A percentile compares a stretch with the other conserved stretches of the same genome.
Conservation (phyloP, 2,113 vertebrate species). For the Holacanthus passer region DNA sequence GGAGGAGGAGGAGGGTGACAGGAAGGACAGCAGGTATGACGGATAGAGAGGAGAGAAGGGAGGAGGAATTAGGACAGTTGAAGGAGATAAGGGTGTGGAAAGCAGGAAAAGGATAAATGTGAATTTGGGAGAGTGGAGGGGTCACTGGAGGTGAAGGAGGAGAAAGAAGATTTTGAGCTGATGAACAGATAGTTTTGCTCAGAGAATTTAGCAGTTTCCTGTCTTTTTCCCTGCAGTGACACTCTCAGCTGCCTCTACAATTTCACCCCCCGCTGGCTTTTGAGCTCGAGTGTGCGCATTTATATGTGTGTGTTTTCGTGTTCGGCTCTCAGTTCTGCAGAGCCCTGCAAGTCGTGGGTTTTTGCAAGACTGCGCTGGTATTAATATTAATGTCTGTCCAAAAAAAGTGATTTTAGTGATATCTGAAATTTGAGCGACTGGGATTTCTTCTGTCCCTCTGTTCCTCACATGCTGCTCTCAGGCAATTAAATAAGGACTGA, state of each 20-base stretch:
- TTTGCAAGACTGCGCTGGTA: slow-evolving; percentile 39
- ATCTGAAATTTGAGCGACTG: slow-evolving; percentile 8
- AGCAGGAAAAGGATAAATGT: no score
- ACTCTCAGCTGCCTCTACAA: no score
- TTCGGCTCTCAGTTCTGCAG: slow-evolving; percentile 27
- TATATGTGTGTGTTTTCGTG: slow-evolving; percentile 29
- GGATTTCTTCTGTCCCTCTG: neutral
- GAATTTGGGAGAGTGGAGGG: no score
- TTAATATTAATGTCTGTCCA: slow-evolving; percentile 47
- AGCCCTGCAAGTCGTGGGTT: slow-evolving; percentile 21
- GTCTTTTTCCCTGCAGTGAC: no score
- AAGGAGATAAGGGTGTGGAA: neutral
- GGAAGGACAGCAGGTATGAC: neutral
- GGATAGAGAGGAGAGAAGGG: neutral
- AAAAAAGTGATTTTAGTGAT: neutral
- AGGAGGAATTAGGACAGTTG: neutral
- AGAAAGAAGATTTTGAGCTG: no score
- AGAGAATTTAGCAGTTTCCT: no score
- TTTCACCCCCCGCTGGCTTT: slow-evolving; percentile 39
- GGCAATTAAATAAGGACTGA: neutral
- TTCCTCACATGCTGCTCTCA: neutral
- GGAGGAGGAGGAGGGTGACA: slow-evolving; percentile 17
- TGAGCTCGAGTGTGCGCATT: neutral
- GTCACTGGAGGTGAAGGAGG: no score
- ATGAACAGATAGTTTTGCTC: no score